Evolutionary conservation across 2,797 vertebrate species (phyloP).

Genomic region (Gadopsis marmoratus): DNA sequence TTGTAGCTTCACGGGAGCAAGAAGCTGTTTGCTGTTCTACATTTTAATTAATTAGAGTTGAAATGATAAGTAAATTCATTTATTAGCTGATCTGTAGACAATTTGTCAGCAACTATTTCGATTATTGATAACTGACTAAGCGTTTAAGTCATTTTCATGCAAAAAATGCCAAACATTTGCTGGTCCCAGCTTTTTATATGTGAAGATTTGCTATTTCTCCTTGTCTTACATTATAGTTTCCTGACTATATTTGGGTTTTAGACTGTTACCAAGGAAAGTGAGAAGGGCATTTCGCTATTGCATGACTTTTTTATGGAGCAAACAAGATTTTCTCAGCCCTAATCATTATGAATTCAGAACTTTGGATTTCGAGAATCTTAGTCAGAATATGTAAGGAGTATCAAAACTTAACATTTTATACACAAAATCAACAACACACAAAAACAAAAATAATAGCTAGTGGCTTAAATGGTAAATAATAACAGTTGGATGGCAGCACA

Average conservation of each 20-base stretch:
- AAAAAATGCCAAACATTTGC: neutral
- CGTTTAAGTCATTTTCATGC: neutral
- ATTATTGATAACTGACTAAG: neutral
- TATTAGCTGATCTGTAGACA: neutral
- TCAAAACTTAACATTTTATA: neutral
- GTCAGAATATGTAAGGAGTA: neutral
- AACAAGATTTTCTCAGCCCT: neutral
- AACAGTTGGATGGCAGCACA: neutral
- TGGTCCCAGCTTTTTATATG: neutral
- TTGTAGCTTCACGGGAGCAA: neutral
- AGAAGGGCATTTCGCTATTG: neutral
- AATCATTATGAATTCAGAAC: neutral
- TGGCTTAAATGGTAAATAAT: slow-evolving; percentile 24
- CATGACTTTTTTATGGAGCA: neutral
- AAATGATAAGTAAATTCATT: slow-evolving; percentile 5
- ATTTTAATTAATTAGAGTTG: slow-evolving; percentile 1
- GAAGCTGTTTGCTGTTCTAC: neutral
- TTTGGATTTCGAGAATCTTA: neutral
- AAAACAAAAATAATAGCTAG: neutral
- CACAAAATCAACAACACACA: neutral
- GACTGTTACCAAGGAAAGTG: neutral
- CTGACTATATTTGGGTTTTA: neutral
- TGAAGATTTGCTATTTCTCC: neutral
- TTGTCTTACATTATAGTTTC: neutral
- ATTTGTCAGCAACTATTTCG: neutral